phyloP scores from a whole-genome alignment of 1,140 invertebrate species.

The Schlechtendalia chinensis region DNA sequence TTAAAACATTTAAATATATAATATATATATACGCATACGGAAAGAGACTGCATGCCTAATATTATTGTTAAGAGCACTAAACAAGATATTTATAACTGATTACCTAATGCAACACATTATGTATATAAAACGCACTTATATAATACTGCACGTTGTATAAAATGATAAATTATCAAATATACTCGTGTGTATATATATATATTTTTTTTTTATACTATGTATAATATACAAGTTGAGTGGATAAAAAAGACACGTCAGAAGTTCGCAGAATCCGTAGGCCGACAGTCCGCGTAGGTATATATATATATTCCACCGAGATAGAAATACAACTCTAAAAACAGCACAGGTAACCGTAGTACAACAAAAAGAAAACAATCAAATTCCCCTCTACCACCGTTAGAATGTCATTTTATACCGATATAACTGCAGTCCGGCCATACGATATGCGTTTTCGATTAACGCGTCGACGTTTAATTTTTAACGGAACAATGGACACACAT shows the following conservation, averaged over 20 bases:
- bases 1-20: too few relatives aligned
- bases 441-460: background rate
- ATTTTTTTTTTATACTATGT: background rate
- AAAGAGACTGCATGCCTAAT: too few relatives aligned
- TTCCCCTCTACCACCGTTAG: background rate
- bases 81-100: background rate
- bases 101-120: background rate
- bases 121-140: background rate
- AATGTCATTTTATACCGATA: background rate
- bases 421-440: too few relatives aligned
- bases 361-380: constrained; percentile 29
- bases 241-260: constrained; percentile 20
- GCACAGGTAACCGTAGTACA: background rate
- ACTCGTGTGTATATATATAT: background rate
- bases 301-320: constrained; percentile 22
- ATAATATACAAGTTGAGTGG: background rate
- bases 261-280: constrained; percentile 38
- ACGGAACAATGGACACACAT: background rate
- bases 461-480: background rate
- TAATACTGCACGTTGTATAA: too few relatives aligned
- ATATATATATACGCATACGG: too few relatives aligned
- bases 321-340: constrained; percentile 6
- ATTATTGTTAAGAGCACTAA: too few relatives aligned
- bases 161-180: background rate
- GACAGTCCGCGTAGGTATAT: constrained; percentile 37